Evolutionary conservation across 2,888 invertebrate genomes (phyloP), one percentile per base, ranked within the genome.

Genomic region (Agrochola lychnidis): DNA sequence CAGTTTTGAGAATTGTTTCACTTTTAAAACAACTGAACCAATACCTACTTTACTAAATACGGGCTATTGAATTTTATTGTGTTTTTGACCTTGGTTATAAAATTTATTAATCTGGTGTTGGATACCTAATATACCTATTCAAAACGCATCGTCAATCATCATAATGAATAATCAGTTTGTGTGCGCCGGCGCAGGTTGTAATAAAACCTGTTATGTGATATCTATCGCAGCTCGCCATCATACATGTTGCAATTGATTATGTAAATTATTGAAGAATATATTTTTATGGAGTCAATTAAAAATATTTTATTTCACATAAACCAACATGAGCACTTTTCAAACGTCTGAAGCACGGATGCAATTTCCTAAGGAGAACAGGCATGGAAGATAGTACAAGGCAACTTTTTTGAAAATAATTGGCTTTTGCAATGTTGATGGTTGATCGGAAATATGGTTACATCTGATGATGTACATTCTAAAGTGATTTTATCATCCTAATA

Each of bases 201-300:
- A 53, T 53, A 62, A 74, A 62, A 62, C 42, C 53, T 62, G 76
- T 53, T 53, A 73, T 75, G 51, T 62, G 19, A 40, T 61, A n/a
- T 30, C 16, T 14, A 51, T n/a, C 22, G 19, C 30, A n/a, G 51
- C n/a, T 42, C 25, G 14, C 51, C 22, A 51, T 4, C 42, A 42
- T 48, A 45, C 45, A 25, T 48, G 59, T 22, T 70, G 45, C 73
- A 30, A 70, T n/a, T n/a, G 71, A 56, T 57, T 48, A 36, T 10
- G n/a, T 57, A 19, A 36, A 45, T 30, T n/a, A 56, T 30, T 40
- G 14, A n/a, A n/a, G n/a, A 71, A 40, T 2, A 36, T 61, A 2
- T 36, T 22, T 10, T 14, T 36, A 57, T 19, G 9, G 9, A 22
- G 3, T 14, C 0, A 62, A 36, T 62, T 5, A 1, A 25, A 57